Evolutionary conservation across 2,888 invertebrate species (phyloP), one percentile per base, ranked within the genome.

Genomic region (Epinotia nisella): DNA sequence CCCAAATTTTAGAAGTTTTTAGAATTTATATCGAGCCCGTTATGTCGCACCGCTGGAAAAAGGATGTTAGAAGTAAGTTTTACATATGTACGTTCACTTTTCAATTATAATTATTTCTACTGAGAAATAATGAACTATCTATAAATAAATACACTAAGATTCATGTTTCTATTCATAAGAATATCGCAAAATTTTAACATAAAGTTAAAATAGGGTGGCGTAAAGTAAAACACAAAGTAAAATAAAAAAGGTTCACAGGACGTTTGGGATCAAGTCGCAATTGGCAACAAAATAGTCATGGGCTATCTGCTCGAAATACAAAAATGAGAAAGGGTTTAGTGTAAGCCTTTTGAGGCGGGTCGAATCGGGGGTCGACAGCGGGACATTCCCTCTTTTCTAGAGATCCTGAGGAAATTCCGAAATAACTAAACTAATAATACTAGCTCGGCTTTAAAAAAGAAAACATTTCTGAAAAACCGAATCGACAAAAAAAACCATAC

Each of bases 311-410:
- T 89, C 83, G 85, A 88, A 89, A 89, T 89, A 90, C 85, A 89
- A 90, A 90, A 92, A 91, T 86, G 88, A 85, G 89, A 92, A 92
- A 89, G 93, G 92, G 85, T 91, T 91, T 87, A 90, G 78, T 76
- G 76, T 91, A 92, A 93, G 91, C 93, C 89, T 76, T 88, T 92
- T 93, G 93, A 93, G 85, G 88, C 90, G 93, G 93, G 93, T 93
- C 89, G 84, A 92, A 92, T 93, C 90, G 89, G 86, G 85, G 89
- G 87, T 87, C 87, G 92, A 93, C 92, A 90, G 86, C 83, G 87
- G 85, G 87, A 83, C 87, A 87, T 91, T 92, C 87, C 88, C 89
- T 82, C 80, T 82, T 82, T 90, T 89, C 91, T 91, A 87, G 90
- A 64, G 73, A 73, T 73, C 73, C 70, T 7, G 13, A 19, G 66